phyloP scores from a whole-genome alignment of 2,113 vertebrate genomes.

The Oreochromis spilurus region DNA sequence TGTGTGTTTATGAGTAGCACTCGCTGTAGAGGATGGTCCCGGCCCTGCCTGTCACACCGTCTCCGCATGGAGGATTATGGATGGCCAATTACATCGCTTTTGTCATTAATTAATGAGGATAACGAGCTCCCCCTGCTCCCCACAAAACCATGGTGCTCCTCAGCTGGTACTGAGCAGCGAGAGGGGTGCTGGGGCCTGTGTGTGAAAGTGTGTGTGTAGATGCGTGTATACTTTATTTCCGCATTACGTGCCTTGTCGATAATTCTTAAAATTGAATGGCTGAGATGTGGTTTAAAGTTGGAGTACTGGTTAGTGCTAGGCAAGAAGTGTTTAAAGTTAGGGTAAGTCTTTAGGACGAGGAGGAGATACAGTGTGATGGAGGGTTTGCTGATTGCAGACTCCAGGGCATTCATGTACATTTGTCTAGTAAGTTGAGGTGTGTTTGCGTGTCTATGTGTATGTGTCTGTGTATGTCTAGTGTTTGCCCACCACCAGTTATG shows the following conservation, averaged over 20 bases:
- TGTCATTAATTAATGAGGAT: constrained; percentile 74
- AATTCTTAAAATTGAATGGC: neutral
- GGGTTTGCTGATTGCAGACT: constrained; percentile 37
- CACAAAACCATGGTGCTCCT: constrained; percentile 63
- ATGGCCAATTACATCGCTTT: constrained; percentile 79
- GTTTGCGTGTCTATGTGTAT: neutral
- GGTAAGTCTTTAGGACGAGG: neutral
- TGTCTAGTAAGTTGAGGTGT: constrained; percentile 33
- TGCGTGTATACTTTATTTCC: neutral
- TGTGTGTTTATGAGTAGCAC: constrained; percentile 66
- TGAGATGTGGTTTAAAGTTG: neutral
- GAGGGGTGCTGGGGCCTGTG: constrained; percentile 11
- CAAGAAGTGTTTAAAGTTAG: neutral
- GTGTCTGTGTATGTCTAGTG: constrained; percentile 15
- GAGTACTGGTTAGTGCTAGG: neutral
- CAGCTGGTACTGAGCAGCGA: constrained; percentile 64
- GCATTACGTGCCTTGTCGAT: neutral
- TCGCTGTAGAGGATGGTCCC: constrained; percentile 44
- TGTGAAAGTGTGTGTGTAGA: neutral
- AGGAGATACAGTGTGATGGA: neutral
- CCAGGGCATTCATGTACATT: constrained; percentile 47
- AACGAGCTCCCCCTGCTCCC: constrained; percentile 65
- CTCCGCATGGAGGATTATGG: constrained; percentile 77
- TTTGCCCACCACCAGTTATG: constrained; percentile 72
- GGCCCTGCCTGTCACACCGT: constrained; percentile 70